Evolutionary conservation across 2,888 invertebrate species (phyloP).

Genomic region (Tachina fera): DNA sequence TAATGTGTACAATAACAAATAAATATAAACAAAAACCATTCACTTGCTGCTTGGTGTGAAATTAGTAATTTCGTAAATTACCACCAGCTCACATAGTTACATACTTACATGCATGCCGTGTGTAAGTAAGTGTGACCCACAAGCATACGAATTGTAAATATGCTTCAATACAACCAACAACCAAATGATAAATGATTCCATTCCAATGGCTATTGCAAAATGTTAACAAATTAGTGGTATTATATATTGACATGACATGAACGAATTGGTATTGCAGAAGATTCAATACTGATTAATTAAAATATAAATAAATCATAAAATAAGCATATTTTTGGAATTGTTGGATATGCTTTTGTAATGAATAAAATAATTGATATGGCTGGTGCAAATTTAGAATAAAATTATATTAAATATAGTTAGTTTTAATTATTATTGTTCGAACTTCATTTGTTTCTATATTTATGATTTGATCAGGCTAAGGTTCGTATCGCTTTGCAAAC

Average conservation of each 20-base stretch:
- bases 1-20: not conserved
- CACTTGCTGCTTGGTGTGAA: not conserved
- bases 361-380: too few relatives aligned
- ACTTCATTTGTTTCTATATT: too few relatives aligned
- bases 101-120: not conserved
- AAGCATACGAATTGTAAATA: not conserved
- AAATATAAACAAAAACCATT: constrained; percentile 47
- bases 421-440: too few relatives aligned
- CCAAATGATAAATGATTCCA: constrained; percentile 61
- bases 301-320: constrained; percentile 57
- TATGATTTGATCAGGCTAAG: too few relatives aligned
- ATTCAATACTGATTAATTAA: constrained; percentile 58
- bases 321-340: constrained; percentile 3
- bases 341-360: not conserved
- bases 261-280: constrained; percentile 31
- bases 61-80: not conserved
- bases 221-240: constrained; percentile 65
- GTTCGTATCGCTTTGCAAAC: too few relatives aligned
- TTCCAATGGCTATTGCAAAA: constrained; percentile 49
- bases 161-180: not conserved
- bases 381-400: too few relatives aligned
- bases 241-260: constrained; percentile 64
- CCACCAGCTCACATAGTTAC: not conserved
- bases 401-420: too few relatives aligned
- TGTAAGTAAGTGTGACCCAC: not conserved